Percentiles rank a stretch among this genome's conserved stretches.
Evolutionary conservation across 2,888 invertebrate species (phyloP).

Genomic region (Linnaemya tessellans): DNA sequence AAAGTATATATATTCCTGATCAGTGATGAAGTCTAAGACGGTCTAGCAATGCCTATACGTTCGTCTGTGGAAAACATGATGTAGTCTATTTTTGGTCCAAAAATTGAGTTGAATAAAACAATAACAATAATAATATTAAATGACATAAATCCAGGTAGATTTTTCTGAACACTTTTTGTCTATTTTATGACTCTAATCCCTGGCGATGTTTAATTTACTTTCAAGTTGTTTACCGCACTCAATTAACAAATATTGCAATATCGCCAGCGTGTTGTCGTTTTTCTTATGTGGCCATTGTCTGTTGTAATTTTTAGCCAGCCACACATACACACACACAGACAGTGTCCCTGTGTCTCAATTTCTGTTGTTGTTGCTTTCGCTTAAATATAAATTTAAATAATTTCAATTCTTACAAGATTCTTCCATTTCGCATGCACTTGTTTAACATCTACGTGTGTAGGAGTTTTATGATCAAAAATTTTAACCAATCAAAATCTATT

Average conservation of each 20-base stretch:
- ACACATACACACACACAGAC: too few relatives aligned
- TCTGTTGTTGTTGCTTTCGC: slow-evolving; percentile 28
- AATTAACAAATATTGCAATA: slow-evolving; percentile 55
- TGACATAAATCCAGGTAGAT: too few relatives aligned
- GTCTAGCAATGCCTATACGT: too few relatives aligned
- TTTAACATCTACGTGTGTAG: slow-evolving; percentile 69
- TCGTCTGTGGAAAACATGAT: too few relatives aligned
- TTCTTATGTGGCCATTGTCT: slow-evolving; percentile 12
- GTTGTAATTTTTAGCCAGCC: slow-evolving; percentile 50
- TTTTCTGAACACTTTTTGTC: too few relatives aligned
- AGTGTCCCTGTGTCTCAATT: slow-evolving; percentile 11
- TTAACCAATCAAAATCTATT: slow-evolving; percentile 63
- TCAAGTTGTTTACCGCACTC: background rate
- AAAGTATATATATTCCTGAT: too few relatives aligned
- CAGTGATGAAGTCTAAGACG: too few relatives aligned
- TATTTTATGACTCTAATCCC: background rate
- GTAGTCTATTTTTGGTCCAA: too few relatives aligned
- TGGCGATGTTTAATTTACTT: slow-evolving; percentile 1
- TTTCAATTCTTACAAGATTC: slow-evolving; percentile 69
- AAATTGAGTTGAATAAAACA: too few relatives aligned
- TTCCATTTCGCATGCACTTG: slow-evolving; percentile 71
- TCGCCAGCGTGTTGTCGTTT: slow-evolving; percentile 12
- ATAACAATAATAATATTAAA: too few relatives aligned
- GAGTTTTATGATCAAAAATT: slow-evolving; percentile 67
- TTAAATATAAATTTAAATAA: slow-evolving; percentile 68